Percentiles rank a stretch among this genome's conserved stretches.
Evolutionary conservation across 37 sponge, comb jelly and placozoan genomes (phyloP).

Genomic region (Oopsacas minuta): DNA sequence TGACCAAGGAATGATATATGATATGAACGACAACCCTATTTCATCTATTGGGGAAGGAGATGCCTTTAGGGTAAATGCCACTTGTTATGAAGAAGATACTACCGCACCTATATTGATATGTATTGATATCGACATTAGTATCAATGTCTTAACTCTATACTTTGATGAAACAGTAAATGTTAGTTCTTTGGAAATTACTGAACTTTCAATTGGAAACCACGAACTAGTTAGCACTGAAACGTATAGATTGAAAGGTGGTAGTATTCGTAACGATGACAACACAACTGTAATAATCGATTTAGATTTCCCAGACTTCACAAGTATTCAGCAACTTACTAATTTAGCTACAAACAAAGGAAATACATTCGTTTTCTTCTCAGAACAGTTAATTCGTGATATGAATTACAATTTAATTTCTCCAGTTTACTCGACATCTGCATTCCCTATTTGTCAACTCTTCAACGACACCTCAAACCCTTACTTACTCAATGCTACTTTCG

Average conservation of each 20-base stretch:
- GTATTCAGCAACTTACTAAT: constrained; percentile 42
- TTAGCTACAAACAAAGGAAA: constrained; percentile 33
- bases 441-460: constrained; percentile 25
- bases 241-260: constrained; percentile 36
- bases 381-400: constrained; percentile 43
- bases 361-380: constrained; percentile 41
- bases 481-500: constrained; percentile 40
- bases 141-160: constrained; percentile 42
- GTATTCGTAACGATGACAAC: constrained; percentile 23
- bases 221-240: constrained; percentile 15
- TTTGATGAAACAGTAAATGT: constrained; percentile 71
- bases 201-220: constrained; percentile 33
- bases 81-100: constrained; percentile 50
- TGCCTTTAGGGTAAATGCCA: constrained; percentile 33
- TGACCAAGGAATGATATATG: constrained; percentile 36
- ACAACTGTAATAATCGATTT: constrained; percentile 35
- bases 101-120: constrained; percentile 45
- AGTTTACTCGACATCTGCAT: constrained; percentile 15
- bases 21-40: constrained; percentile 56
- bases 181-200: constrained; percentile 37
- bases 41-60: constrained; percentile 8
- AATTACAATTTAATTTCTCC: constrained; percentile 43
- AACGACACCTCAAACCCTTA: constrained; percentile 35
- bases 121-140: constrained; percentile 58
- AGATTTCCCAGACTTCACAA: constrained; percentile 54